Base-by-base conservation (phyloP, 2,113 vertebrate species). In the Indri indri region DNA sequence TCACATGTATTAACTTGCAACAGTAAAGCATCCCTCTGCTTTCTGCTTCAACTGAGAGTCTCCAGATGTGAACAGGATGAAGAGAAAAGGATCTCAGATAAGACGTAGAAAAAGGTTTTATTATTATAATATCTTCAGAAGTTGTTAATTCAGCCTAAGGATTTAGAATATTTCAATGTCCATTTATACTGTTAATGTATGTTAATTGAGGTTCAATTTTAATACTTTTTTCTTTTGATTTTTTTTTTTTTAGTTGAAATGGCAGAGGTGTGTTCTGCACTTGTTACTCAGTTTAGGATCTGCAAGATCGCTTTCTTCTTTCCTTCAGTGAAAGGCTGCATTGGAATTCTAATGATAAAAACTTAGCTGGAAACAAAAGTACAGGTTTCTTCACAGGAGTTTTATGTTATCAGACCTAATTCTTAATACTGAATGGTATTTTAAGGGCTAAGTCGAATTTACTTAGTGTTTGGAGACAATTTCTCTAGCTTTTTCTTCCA, bases 261-360 rank as follows among this genome's bases (percentile, higher is more conserved):
- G 6, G 63, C 47, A 52, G n/a, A 32, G 82, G 45, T 12, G 27
- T 9, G 59, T 47, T 50, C 30, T 65, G 27, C 52, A 17, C 65
- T 76, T 85, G 37, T 27, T 30, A 68, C 42, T 83, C 83, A 9
- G 10, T 30, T 66, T 45, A n/a, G 54, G 7, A 37, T 68, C 68
- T 37, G 37, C 20, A 25, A 37, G 22, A n/a, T 9, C 34, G 32
- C 59, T 2, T 16, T 47, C 22, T 20, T 4, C 34, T 11, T 32
- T 4, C 6, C 40, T 30, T 47, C 25, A 13, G 30, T 8, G 61
- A 25, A n/a, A 50, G 10, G 4, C 1, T 17, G 57, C 42, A 5
- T 79, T 91, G 83, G 77, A n/a, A 97, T 89, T 93, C 84, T 65
- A 61, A 88, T 63, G 17, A 27, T 17, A 52, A 61, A 70, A 57